phyloP scores from a whole-genome alignment of 2,888 invertebrate species.

The Dynastes tityus region DNA sequence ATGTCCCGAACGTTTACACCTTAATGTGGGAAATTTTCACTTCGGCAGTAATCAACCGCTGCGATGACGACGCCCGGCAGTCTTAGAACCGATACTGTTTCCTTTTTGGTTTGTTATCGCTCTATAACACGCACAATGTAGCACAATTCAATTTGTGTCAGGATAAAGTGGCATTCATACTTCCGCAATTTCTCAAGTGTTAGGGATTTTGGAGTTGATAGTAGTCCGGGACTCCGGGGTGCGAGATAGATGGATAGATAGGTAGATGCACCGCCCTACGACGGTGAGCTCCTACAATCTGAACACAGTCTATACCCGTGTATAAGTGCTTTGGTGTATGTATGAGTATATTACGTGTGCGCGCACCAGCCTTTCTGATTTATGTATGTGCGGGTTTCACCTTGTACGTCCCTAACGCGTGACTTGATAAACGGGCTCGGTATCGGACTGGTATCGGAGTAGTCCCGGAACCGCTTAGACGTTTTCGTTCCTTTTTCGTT shows the following conservation, averaged over 20 bases:
- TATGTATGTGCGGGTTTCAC: constrained; percentile 57
- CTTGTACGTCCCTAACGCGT: constrained; percentile 57
- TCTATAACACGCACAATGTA: constrained; percentile 52
- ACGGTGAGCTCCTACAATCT: constrained; percentile 18
- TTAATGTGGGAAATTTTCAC: constrained; percentile 41
- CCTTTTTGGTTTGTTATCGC: constrained; percentile 53
- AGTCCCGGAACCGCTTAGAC: constrained; percentile 52
- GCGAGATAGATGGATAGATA: constrained; percentile 37
- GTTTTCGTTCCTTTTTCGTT: constrained; percentile 33
- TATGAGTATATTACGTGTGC: constrained; percentile 29
- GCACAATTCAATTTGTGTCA: constrained; percentile 52
- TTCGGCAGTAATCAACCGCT: constrained; percentile 35
- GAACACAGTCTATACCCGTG: neutral
- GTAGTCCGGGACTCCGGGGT: constrained; percentile 33
- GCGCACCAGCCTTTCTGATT: constrained; percentile 52
- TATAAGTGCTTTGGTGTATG: neutral
- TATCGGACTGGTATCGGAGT: constrained; percentile 57
- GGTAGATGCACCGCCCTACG: constrained; percentile 32
- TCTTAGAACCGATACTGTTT: constrained; percentile 52
- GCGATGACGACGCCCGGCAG: constrained; percentile 23
- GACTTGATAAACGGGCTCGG: constrained; percentile 58
- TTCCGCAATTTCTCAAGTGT: constrained; percentile 52
- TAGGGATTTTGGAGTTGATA: constrained; percentile 32
- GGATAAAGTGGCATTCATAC: constrained; percentile 51
- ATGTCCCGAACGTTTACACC: constrained; percentile 18